Conservation (phyloP, 2,888 invertebrate species). For the Synergus japonicus region DNA sequence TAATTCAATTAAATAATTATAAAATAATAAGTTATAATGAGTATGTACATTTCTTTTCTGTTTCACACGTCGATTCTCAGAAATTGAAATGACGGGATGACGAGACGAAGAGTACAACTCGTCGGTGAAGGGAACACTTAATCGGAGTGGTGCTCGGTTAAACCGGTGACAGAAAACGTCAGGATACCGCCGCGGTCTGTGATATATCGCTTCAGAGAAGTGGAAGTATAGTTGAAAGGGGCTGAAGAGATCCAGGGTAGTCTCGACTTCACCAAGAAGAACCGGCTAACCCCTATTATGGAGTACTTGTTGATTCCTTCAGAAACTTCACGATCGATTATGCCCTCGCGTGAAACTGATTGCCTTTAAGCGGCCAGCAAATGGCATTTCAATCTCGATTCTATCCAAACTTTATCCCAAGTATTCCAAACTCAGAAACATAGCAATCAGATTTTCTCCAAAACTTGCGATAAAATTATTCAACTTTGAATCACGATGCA, state of each 20-base stretch:
- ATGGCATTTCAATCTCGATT: slow-evolving; percentile 19
- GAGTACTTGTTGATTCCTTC: slow-evolving; percentile 72
- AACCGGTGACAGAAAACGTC: slow-evolving; percentile 72
- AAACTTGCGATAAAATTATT: neutral
- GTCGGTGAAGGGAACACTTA: slow-evolving; percentile 68
- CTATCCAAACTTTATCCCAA: neutral
- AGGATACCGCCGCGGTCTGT: slow-evolving; percentile 58
- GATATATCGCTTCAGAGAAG: slow-evolving; percentile 58
- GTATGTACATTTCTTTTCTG: slow-evolving; percentile 1
- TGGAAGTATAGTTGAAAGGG: slow-evolving; percentile 56
- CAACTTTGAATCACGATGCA: no score
- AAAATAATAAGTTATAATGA: neutral
- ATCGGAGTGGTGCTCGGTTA: slow-evolving; percentile 74
- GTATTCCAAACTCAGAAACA: neutral
- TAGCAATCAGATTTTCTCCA: neutral
- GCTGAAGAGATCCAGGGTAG: slow-evolving; percentile 54
- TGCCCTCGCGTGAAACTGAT: slow-evolving; percentile 20
- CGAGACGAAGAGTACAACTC: slow-evolving; percentile 66
- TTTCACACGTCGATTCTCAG: slow-evolving; percentile 50
- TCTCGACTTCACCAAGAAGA: slow-evolving; percentile 60
- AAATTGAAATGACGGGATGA: slow-evolving; percentile 60
- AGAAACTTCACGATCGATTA: slow-evolving; percentile 49
- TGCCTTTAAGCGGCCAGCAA: slow-evolving; percentile 12
- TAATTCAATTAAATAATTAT: no score
- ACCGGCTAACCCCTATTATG: slow-evolving; percentile 50